phyloP scores from a whole-genome alignment of 2,113 vertebrate genomes.

The Ictalurus furcatus region DNA sequence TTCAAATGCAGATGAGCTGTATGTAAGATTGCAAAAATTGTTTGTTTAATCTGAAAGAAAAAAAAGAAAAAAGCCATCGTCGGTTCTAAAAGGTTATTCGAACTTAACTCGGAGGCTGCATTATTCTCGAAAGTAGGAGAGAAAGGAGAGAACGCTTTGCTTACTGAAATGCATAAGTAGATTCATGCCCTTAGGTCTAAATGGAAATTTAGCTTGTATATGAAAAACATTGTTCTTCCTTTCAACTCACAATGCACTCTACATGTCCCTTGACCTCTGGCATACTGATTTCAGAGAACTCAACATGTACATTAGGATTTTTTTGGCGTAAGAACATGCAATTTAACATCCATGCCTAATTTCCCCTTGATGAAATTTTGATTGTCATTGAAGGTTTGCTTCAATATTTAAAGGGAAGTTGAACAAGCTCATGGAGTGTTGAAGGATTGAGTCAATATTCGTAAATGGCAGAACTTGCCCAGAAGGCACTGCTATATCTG shows the following conservation, averaged over 20 bases:
- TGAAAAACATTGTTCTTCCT: neutral
- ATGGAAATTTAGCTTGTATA: neutral
- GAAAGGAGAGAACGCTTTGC: neutral
- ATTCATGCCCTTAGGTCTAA: neutral
- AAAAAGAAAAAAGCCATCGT: too few species aligned
- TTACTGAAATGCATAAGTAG: neutral
- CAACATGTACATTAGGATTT: neutral
- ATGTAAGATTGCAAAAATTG: neutral
- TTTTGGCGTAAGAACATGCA: neutral
- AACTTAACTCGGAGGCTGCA: neutral
- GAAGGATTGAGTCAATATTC: neutral
- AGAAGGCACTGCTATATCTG: neutral
- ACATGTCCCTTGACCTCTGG: neutral
- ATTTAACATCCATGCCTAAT: neutral
- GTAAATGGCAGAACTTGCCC: slow-evolving; percentile 1
- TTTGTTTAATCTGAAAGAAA: neutral
- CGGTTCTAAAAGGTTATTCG: neutral
- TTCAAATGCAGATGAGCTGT: neutral
- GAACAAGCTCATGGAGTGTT: neutral
- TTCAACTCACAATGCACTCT: neutral
- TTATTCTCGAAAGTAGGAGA: neutral
- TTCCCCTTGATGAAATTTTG: neutral
- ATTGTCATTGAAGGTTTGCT: neutral
- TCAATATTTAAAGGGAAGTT: neutral
- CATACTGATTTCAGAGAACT: neutral